These are phyloP conservation scores for Cinclus mexicanus DNA, from an alignment of 2,113 vertebrate genomes.

Conservation along the genomic window DNA sequence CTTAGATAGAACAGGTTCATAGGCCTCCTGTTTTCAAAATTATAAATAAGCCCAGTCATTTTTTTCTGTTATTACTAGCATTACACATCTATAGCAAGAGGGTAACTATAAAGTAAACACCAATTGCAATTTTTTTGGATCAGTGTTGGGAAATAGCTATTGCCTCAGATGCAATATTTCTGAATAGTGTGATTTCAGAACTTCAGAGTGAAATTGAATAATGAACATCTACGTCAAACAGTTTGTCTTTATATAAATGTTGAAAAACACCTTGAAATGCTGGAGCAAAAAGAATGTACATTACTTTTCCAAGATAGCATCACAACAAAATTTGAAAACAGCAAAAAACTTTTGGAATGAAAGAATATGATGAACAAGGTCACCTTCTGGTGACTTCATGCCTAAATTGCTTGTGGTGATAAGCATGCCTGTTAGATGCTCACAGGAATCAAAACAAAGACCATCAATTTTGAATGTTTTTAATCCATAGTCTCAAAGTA, in stretches of 20 bases:
- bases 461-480: background rate
- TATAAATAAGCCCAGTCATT: background rate
- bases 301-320: background rate
- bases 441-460: background rate
- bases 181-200: background rate
- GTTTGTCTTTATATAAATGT: background rate
- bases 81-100: background rate
- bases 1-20: background rate
- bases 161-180: background rate
- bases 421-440: background rate
- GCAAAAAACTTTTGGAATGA: background rate
- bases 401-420: background rate
- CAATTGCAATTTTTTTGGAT: background rate
- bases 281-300: background rate
- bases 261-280: background rate
- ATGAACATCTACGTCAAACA: background rate
- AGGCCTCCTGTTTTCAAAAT: background rate
- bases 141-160: background rate
- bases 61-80: background rate
- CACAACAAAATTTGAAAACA: background rate
- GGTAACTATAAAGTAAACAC: background rate
- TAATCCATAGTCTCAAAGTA: background rate
- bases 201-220: background rate
- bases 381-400: background rate
- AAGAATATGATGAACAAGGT: background rate